Base-by-base conservation (phyloP, 53 echinoderm and acorn worm species). In the Echinarachnius parma region DNA sequence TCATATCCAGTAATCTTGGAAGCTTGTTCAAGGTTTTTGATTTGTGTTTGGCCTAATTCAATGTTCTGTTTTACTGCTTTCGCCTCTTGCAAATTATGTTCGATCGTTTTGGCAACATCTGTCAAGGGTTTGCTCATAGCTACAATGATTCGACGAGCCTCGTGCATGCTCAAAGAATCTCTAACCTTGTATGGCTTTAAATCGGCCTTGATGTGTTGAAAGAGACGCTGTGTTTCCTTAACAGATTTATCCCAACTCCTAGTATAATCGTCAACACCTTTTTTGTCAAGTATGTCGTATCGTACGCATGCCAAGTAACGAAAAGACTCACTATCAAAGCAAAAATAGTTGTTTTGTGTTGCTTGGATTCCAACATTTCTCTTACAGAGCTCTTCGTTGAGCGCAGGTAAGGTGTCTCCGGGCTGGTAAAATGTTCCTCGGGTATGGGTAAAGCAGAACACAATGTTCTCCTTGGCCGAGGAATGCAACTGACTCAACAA, bases 401-500 rank as follows among this genome's bases (percentile, higher is more conserved):
- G 70, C 13, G 53, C 70, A 50, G 52, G 70, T 14, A 69, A 69
- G 5, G 70, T 69, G 16, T 69, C 70, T 7, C 70, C 70, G 3
- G 70, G 70, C 53, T 52, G 53, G 33, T 69, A 69, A 21, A 69
- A 69, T 14, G 70, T 69, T 20, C 4, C 53, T 52, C 70, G 70
- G 8, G 70, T 18, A 53, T 69, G 48, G 3, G 70, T 69, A 22
- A 69, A 69, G 19, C 70, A 69, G 53, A 69, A 69, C 11, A 69
- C 70, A 16, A 69, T 69, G 70, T 69, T 69, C 8, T 69, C n/a
- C 22, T 69, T 69, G 33, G 70, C 53, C 28, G 70, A 69, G 3
- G 53, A 29, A 21, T 69, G 70, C 2, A 69, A 31, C 29, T 69
- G 70, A 31, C 25, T 52, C 4, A 69, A 29, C 3, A 69, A 34